Evolutionary conservation across 2,797 vertebrate genomes (phyloP), one percentile per base, ranked within the genome.

Genomic region (Amphiprion clarkii): DNA sequence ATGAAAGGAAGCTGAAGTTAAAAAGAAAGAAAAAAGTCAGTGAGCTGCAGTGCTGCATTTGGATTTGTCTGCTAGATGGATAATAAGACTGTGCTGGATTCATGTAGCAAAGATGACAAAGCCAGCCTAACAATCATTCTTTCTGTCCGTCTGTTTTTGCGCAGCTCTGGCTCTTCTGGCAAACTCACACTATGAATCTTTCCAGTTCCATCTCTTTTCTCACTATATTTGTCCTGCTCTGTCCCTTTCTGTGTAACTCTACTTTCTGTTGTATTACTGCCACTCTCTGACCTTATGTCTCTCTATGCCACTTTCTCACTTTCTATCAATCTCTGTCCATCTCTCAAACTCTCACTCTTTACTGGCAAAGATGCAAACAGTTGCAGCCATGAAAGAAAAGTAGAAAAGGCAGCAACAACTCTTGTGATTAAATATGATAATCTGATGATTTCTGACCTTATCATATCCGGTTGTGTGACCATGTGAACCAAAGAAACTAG

Each of bases 61-160:
- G 67, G 70, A 68, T 79, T 65, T 66, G 51, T 69, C 72, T 58
- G 42, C 73, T 75, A n/a, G 58, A 72, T 62, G 59, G 75, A 80
- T 71, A 68, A 77, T 53, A 55, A n/a, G 51, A 69, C 42, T 29
- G 46, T 33, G 44, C 29, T 21, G 48, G 65, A 76, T 78, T 79
- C 27, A 76, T 63, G 66, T 57, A 69, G 71, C 46, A 36, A 61
- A 78, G 39, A 77, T n/a, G 53, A 84, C 56, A 75, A 58, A 74
- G 46, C 8, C 40, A 36, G 61, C 39, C 58, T 42, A 53, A 68
- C 29, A 25, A 59, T 67, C 56, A 68, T 36, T 31, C 71, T 52
- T 23, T 74, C 17, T n/a, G 17, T 53, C n/a, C 33, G 13, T 53
- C 64, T 54, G 4, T 60, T 19, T 48, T 48, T n/a, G 46, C 7